Percentiles rank a stretch among this genome's conserved stretches.
These are phyloP conservation scores for Takifugu ocellatus DNA, from an alignment of 2,797 vertebrate genomes.

Conservation along the genomic window DNA sequence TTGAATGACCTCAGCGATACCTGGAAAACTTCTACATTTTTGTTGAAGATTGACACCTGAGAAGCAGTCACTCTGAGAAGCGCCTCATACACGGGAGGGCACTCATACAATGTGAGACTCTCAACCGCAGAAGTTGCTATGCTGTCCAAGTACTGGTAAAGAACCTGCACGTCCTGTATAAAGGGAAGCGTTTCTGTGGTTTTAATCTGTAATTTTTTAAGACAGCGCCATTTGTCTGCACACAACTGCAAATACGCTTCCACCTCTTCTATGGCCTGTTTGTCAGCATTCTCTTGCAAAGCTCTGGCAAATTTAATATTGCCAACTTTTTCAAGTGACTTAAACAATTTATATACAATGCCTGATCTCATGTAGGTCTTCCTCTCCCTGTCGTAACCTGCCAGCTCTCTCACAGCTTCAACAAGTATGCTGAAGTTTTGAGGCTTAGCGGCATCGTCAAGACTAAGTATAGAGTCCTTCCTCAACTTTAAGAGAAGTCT, in stretches of 20 bases:
- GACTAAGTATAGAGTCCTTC: conserved; percentile 28
- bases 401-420: conserved; percentile 21
- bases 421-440: conserved; percentile 29
- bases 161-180: conserved; percentile 36
- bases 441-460: conserved; percentile 44
- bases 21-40: conserved; percentile 10
- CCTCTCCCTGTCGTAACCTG: neutral
- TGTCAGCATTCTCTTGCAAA: conserved; percentile 8
- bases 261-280: conserved; percentile 6
- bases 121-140: conserved; percentile 3
- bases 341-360: neutral
- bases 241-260: conserved; percentile 40
- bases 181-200: conserved; percentile 24
- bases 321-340: conserved; percentile 15
- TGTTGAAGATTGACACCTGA: conserved; percentile 41
- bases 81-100: conserved; percentile 23
- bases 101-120: conserved; percentile 23
- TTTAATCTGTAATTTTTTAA: conserved; percentile 11
- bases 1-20: conserved; percentile 42
- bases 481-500: conserved; percentile 38
- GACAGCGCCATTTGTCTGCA: neutral
- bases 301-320: conserved; percentile 25
- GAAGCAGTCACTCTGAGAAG: conserved; percentile 37
- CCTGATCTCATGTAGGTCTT: neutral
- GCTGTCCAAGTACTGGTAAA: conserved; percentile 24